phyloP scores from a whole-genome alignment of 2,113 vertebrate genomes.

The Cheirogaleus medius region DNA sequence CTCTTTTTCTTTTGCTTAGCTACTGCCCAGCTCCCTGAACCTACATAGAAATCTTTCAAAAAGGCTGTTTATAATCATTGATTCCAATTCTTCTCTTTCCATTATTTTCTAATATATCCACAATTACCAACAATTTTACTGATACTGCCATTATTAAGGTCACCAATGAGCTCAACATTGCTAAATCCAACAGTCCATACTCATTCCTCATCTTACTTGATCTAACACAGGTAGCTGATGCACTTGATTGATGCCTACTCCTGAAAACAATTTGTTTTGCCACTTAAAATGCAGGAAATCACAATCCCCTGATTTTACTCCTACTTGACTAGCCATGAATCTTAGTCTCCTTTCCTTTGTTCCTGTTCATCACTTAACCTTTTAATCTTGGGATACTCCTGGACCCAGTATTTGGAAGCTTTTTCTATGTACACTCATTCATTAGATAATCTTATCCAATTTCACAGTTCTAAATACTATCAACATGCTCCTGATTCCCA shows the following conservation, averaged over 20 bases:
- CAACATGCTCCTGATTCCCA: neutral
- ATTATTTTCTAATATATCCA: neutral
- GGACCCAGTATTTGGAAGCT: neutral
- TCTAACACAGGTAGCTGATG: neutral
- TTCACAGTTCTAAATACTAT: neutral
- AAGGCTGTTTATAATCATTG: neutral
- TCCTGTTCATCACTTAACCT: neutral
- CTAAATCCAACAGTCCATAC: neutral
- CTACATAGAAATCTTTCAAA: neutral
- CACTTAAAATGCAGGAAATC: neutral
- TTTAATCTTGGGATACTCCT: neutral
- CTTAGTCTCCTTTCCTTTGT: neutral
- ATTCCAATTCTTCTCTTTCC: neutral
- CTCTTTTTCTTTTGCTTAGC: neutral
- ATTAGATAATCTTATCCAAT: neutral
- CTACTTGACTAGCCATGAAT: neutral
- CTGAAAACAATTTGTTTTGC: neutral
- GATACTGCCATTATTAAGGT: neutral
- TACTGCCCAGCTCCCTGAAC: neutral
- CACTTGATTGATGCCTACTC: neutral
- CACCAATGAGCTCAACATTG: neutral
- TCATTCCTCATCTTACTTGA: neutral
- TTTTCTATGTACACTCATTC: neutral
- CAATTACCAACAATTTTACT: neutral
- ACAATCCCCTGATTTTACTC: neutral